phyloP scores from a whole-genome alignment of 2,797 vertebrate genomes.

The Parotocinclus haroldoi region DNA sequence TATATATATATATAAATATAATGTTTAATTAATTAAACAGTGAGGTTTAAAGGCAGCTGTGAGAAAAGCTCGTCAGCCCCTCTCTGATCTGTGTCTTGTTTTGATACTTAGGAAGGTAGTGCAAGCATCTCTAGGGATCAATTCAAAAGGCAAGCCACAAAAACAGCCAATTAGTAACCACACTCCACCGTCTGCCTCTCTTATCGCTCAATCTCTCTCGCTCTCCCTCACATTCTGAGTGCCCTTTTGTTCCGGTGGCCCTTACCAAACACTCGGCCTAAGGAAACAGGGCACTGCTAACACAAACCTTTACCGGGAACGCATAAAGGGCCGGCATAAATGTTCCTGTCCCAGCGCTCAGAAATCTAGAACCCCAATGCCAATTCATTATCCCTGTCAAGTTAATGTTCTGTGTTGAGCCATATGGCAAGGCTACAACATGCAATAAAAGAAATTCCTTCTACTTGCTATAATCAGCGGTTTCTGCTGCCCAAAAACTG shows the following conservation, averaged over 20 bases:
- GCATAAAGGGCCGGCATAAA: constrained; percentile 56
- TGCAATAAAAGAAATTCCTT: constrained; percentile 83
- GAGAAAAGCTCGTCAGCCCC: constrained; percentile 14
- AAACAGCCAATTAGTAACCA: constrained; percentile 72
- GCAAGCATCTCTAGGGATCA: constrained; percentile 71
- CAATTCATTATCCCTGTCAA: constrained; percentile 86
- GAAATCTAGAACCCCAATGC: constrained; percentile 59
- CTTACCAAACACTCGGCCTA: constrained; percentile 47
- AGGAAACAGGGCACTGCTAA: constrained; percentile 64
- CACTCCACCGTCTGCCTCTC: constrained; percentile 56
- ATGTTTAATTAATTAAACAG: no score
- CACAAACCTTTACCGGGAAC: constrained; percentile 76
- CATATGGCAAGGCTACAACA: constrained; percentile 81
- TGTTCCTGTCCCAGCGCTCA: constrained; percentile 39
- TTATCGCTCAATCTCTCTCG: constrained; percentile 9
- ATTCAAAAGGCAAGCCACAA: constrained; percentile 69
- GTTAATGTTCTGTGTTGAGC: constrained; percentile 84
- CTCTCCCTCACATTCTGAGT: constrained; percentile 54
- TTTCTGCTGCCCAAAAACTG: constrained; percentile 78
- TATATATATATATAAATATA: background rate
- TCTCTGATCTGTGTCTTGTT: constrained; percentile 55
- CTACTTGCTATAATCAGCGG: constrained; percentile 84
- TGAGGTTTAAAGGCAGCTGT: constrained; percentile 13
- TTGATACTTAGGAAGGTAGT: constrained; percentile 67
- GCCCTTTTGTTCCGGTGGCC: constrained; percentile 60